phyloP scores from a whole-genome alignment of 2,888 invertebrate species.

The Thumatha senex region DNA sequence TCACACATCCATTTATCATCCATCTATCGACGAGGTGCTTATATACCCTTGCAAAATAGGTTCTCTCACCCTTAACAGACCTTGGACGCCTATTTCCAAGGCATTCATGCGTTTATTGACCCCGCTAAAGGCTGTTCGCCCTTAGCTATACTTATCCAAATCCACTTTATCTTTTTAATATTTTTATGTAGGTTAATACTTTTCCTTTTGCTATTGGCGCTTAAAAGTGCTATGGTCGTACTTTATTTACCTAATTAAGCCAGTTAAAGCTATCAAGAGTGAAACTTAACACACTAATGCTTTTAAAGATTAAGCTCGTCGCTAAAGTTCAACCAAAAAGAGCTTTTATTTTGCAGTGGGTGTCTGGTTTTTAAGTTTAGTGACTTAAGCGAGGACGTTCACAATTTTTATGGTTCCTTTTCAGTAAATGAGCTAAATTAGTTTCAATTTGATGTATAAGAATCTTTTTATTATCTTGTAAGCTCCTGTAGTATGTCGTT shows the following conservation, averaged over 20 bases:
- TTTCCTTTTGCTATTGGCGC: conserved; percentile 6
- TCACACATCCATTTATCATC: conserved; percentile 6
- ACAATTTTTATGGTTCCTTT: neutral
- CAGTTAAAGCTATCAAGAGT: conserved; percentile 15
- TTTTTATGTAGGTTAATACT: neutral
- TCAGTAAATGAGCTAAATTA: neutral
- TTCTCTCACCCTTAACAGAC: neutral
- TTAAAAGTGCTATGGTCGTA: conserved; percentile 6
- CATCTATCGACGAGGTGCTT: conserved; percentile 1
- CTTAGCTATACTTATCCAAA: conserved; percentile 10
- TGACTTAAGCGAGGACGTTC: neutral
- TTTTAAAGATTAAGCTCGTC: conserved; percentile 12
- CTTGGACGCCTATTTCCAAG: conserved; percentile 1
- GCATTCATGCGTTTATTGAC: conserved; percentile 1
- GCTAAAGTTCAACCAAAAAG: conserved; percentile 6
- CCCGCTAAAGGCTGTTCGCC: neutral
- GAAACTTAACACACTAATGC: conserved; percentile 14
- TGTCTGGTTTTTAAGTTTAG: neutral
- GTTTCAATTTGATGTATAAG: neutral
- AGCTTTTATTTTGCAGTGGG: neutral
- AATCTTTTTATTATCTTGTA: too few relatives aligned
- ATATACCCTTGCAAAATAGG: conserved; percentile 1
- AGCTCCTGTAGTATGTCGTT: too few relatives aligned
- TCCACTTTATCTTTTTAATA: conserved; percentile 8
- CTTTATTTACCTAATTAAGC: conserved; percentile 23